Evolutionary conservation across 1,140 invertebrate genomes (phyloP).

Genomic region (Scaptomyza hsui): DNA sequence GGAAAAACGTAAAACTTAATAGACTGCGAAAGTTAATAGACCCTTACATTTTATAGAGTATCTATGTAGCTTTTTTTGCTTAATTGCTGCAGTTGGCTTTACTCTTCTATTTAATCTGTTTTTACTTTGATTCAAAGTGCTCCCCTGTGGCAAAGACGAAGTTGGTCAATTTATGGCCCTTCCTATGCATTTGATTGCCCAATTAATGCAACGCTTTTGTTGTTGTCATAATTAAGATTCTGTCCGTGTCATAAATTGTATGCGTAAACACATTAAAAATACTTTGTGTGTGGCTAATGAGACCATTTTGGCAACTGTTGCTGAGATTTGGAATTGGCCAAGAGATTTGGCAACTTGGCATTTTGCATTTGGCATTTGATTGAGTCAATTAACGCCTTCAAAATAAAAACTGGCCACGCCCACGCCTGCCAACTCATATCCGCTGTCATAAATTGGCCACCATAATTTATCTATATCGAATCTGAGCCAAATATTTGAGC

Average conservation of each 20-base stretch:
- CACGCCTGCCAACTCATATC: slow-evolving; percentile 70
- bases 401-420: slow-evolving; percentile 61
- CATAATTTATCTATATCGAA: slow-evolving; percentile 22
- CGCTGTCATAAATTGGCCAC: slow-evolving; percentile 69
- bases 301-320: slow-evolving; percentile 30
- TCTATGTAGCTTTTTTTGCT: slow-evolving; percentile 23
- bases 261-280: slow-evolving; percentile 17
- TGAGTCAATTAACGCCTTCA: slow-evolving; percentile 68
- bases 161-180: slow-evolving; percentile 45
- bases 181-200: slow-evolving; percentile 62
- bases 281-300: slow-evolving; percentile 68
- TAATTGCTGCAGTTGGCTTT: slow-evolving; percentile 18
- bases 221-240: slow-evolving; percentile 35
- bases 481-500: slow-evolving; percentile 55
- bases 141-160: slow-evolving; percentile 21
- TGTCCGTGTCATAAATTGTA: slow-evolving; percentile 59
- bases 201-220: slow-evolving; percentile 58
- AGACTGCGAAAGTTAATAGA: neutral
- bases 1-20: neutral
- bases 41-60: slow-evolving; percentile 12
- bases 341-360: slow-evolving; percentile 4
- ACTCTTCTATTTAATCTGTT: neutral
- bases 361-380: slow-evolving; percentile 56
- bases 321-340: slow-evolving; percentile 3
- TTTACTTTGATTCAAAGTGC: slow-evolving; percentile 53